Conservation (phyloP, 2,113 vertebrate genomes). For the Hystrix cristata region DNA sequence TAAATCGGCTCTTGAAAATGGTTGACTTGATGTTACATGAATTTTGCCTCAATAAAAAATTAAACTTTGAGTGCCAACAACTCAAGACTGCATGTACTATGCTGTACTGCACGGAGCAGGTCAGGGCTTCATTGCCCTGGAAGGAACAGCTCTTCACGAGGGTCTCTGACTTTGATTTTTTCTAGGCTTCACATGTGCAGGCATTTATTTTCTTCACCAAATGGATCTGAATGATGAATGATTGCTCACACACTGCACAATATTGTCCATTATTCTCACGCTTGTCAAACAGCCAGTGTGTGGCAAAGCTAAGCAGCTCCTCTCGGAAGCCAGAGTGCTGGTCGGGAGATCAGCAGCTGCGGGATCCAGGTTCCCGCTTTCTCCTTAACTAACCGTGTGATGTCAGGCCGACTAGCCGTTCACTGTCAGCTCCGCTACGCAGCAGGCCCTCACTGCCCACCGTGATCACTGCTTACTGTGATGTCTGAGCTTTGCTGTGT, state of each 20-base stretch:
- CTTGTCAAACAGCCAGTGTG: neutral
- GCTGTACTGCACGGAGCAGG: neutral
- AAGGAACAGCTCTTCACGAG: conserved; percentile 64
- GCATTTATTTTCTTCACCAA: conserved; percentile 49
- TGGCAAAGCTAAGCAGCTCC: neutral
- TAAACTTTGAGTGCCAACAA: conserved; percentile 47
- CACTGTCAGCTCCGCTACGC: neutral
- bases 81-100: neutral
- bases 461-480: no score
- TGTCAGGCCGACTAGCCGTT: neutral
- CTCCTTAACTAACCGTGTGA: neutral
- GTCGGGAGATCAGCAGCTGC: neutral
- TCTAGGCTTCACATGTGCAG: neutral
- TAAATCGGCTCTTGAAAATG: conserved; percentile 55
- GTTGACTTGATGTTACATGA: conserved; percentile 48
- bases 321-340: neutral
- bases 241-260: neutral
- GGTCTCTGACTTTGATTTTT: neutral
- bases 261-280: conserved; percentile 12
- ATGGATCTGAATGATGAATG: conserved; percentile 33
- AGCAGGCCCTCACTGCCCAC: neutral
- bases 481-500: neutral
- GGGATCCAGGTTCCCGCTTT: neutral
- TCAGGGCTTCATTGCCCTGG: conserved; percentile 30
- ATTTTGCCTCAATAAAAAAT: conserved; percentile 66